phyloP scores from a whole-genome alignment of 2,888 invertebrate genomes.

The Hartigia nigra region DNA sequence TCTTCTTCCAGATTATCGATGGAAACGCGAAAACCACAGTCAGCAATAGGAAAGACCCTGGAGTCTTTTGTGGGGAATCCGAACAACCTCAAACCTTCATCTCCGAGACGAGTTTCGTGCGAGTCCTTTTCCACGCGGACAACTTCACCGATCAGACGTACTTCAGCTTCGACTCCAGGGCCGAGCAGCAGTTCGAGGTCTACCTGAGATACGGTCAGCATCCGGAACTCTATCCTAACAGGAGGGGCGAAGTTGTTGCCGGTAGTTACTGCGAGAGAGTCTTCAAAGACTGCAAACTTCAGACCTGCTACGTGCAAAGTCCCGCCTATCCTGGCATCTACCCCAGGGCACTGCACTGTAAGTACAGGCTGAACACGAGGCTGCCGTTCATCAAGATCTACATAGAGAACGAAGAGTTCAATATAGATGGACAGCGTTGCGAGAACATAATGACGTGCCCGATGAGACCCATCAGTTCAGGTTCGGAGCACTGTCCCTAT shows the following conservation, averaged over 20 bases:
- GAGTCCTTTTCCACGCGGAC: constrained; percentile 90
- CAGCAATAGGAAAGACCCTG: constrained; percentile 88
- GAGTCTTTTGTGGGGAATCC: constrained; percentile 92
- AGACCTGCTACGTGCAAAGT: constrained; percentile 94
- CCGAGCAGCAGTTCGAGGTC: constrained; percentile 91
- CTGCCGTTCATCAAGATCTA: constrained; percentile 91
- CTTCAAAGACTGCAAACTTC: constrained; percentile 87
- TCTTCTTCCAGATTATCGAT: constrained; percentile 81
- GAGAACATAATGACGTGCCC: constrained; percentile 96
- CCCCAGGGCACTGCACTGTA: constrained; percentile 90
- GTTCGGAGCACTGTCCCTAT: constrained; percentile 88
- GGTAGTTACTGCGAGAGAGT: constrained; percentile 91
- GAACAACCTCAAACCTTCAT: constrained; percentile 95
- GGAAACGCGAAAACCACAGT: constrained; percentile 91
- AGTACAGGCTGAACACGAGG: constrained; percentile 89
- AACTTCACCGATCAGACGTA: constrained; percentile 94
- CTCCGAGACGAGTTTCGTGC: constrained; percentile 93
- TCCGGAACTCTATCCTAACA: constrained; percentile 91
- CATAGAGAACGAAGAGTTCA: constrained; percentile 93
- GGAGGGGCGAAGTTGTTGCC: constrained; percentile 87
- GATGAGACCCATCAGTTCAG: constrained; percentile 90
- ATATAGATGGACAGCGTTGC: constrained; percentile 92
- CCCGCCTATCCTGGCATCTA: constrained; percentile 94
- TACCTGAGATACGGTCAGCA: constrained; percentile 93
- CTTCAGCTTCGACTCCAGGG: constrained; percentile 87